phyloP scores from a whole-genome alignment of 1,140 invertebrate genomes.

The Eupristina koningsbergeri region DNA sequence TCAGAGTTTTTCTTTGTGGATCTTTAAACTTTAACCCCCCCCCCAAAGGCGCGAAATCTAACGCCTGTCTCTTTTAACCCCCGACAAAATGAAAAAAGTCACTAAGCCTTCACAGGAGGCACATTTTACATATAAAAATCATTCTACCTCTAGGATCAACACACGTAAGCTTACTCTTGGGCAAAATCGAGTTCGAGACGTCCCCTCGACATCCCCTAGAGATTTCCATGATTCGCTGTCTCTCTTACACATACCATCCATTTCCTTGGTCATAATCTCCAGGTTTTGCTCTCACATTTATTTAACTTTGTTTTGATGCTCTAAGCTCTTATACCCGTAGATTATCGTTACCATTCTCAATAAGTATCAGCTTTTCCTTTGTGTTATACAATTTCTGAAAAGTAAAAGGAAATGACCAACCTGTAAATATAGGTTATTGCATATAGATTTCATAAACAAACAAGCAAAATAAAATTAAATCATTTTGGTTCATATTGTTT shows the following conservation, averaged over 20 bases:
- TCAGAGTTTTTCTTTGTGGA: no score
- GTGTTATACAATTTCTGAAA: not conserved
- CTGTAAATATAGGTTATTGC: not conserved
- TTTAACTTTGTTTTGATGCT: conserved; percentile 3
- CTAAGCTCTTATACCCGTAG: not conserved
- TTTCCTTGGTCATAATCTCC: not conserved
- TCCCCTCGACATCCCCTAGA: not conserved
- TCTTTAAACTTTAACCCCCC: not conserved
- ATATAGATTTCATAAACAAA: not conserved
- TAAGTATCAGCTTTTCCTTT: not conserved
- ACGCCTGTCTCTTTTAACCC: not conserved
- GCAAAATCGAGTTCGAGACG: conserved; percentile 16
- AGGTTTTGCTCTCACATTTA: not conserved
- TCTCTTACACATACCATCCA: not conserved
- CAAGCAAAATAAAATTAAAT: no score
- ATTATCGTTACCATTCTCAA: not conserved
- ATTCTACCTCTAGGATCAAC: not conserved
- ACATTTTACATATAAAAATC: conserved; percentile 17
- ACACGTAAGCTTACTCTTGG: not conserved
- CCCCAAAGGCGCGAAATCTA: not conserved
- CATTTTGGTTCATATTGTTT: no score
- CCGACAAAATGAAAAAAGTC: not conserved
- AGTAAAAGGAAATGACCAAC: not conserved
- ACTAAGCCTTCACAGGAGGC: not conserved
- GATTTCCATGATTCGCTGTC: not conserved